These are phyloP conservation scores for Varanus salvator DNA, from an alignment of 2,113 vertebrate genomes.

Conservation along the genomic window DNA sequence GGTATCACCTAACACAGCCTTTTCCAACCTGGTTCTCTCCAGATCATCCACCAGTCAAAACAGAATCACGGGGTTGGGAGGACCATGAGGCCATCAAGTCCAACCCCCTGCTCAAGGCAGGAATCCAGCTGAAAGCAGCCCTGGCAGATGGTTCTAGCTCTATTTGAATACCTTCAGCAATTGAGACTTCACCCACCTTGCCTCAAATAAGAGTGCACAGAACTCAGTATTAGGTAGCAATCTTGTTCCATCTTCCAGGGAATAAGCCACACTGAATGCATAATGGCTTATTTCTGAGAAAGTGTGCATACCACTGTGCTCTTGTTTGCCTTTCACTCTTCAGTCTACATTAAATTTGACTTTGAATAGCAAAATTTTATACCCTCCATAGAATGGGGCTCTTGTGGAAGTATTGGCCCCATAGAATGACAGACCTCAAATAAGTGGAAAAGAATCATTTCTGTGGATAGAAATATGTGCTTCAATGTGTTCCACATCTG, in stretches of 20 bases:
- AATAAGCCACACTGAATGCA: neutral
- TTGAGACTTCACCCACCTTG: neutral
- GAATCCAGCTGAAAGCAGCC: too few species aligned
- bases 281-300: neutral
- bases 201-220: neutral
- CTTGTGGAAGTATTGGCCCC: neutral
- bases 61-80: too few species aligned
- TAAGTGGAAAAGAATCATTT: neutral
- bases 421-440: neutral
- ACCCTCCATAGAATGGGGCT: neutral
- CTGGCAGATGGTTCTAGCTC: too few species aligned
- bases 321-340: neutral
- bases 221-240: neutral
- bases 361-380: neutral
- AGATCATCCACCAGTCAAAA: neutral
- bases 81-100: too few species aligned
- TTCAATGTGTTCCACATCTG: neutral
- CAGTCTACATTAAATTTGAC: neutral
- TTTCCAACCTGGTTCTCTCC: neutral
- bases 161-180: too few species aligned
- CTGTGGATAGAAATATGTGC: neutral
- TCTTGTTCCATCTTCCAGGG: too few species aligned
- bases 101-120: too few species aligned
- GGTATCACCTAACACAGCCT: neutral
- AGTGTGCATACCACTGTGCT: neutral